Base-by-base conservation (phyloP, 23 tunicate species). In the Halocynthia aurantium region DNA sequence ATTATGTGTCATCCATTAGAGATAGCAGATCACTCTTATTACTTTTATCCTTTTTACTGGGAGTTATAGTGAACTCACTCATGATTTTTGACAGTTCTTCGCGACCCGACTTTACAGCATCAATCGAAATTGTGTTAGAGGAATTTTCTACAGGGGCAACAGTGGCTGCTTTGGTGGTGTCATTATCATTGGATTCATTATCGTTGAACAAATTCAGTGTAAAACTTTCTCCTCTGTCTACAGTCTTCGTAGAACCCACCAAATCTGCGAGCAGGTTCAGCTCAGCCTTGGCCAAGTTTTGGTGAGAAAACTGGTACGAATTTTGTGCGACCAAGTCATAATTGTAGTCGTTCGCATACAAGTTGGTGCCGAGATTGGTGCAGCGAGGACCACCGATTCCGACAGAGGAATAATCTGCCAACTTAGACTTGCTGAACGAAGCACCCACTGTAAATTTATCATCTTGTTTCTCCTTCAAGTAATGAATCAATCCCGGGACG, bases 261-360 rank as follows among this genome's bases (percentile, higher is more conserved):
- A 92, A 77, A 55, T 86, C 84, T 7, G 89, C 82, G 15, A 92
- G 82, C 52, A 92, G 62, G n/a, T 72, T 74, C 0, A 86, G 68
- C 57, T 92, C 98, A 11, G 98, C 98, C 50, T 86, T 73, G 52
- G 90, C 98, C 13, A 67, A 44, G 7, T 53, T 53, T 63, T 63
- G 78, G 10, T 52, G 53, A 10, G 62, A 54, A 13, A 40, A 19
- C 11, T 58, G n/a, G 15, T 15, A 19, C 13, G 62, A 22, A 63
- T 31, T 9, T 2, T 62, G 22, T 11, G 76, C 44, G 7, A 20
- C 8, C 19, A 53, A 84, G 22, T 75, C 80, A 6, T 50, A 49
- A 64, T 21, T 66, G 11, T 54, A 55, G 52, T 60, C 72, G 12
- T 74, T 62, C 10, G 72, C 62, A 51, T 89, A 89, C 17, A 92